These are phyloP conservation scores for Bombus sylvicola DNA, from an alignment of 1,140 invertebrate species.

Conservation along the genomic window DNA sequence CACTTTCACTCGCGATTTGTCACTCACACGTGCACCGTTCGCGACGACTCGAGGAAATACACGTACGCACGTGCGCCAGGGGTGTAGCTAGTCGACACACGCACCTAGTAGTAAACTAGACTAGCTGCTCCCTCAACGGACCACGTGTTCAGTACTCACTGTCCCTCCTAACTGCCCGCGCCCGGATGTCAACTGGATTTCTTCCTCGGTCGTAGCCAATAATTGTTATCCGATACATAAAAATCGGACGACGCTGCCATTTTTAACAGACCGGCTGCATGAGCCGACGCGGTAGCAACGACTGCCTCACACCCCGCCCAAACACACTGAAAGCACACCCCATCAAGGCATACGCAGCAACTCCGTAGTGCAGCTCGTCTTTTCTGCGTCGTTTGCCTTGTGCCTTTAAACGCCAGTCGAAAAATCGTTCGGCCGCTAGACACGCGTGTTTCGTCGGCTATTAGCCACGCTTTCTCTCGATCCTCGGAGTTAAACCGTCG, in stretches of 20 bases:
- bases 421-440: slow-evolving; percentile 4
- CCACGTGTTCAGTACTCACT: slow-evolving; percentile 56
- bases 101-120: slow-evolving; percentile 35
- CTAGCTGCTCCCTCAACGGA: slow-evolving; percentile 40
- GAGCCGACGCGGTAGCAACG: slow-evolving; percentile 23
- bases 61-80: slow-evolving; percentile 72
- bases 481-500: slow-evolving; percentile 22
- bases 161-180: slow-evolving; percentile 39
- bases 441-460: background rate
- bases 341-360: slow-evolving; percentile 11
- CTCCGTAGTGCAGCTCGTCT: background rate
- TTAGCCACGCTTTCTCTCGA: slow-evolving; percentile 22
- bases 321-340: slow-evolving; percentile 31
- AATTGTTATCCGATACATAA: slow-evolving; percentile 79
- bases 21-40: slow-evolving; percentile 60
- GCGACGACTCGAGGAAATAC: slow-evolving; percentile 36
- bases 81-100: slow-evolving; percentile 64
- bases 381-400: background rate
- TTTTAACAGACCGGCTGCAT: slow-evolving; percentile 78
- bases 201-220: slow-evolving; percentile 81
- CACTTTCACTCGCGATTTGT: slow-evolving; percentile 56
- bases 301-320: slow-evolving; percentile 47
- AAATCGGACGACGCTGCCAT: slow-evolving; percentile 79
- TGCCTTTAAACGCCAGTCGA: background rate
- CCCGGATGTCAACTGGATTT: slow-evolving; percentile 83